Percentiles rank a stretch among this genome's conserved stretches.
Evolutionary conservation across 1,140 invertebrate genomes (phyloP).

Genomic region (Penaeus vannamei): DNA sequence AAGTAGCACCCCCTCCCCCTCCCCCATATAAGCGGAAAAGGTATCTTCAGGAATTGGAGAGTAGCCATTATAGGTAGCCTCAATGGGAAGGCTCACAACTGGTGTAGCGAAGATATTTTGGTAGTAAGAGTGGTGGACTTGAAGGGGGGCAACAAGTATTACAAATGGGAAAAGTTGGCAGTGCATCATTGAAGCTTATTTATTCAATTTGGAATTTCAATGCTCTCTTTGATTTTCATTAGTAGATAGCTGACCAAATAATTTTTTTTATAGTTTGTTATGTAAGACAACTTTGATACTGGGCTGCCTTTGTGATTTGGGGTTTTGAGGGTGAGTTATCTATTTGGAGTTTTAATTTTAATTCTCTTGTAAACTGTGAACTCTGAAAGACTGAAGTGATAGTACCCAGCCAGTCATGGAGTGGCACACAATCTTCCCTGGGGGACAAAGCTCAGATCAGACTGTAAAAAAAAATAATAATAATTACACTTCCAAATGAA

Average conservation of each 20-base stretch:
- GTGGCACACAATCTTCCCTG: no score
- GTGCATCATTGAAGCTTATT: constrained; percentile 23
- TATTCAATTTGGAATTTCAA: not conserved
- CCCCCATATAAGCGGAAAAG: not conserved
- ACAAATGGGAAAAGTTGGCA: constrained; percentile 23
- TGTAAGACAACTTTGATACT: constrained; percentile 17
- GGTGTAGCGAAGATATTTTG: not conserved
- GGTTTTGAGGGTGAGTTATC: constrained; percentile 23
- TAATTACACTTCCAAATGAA: not conserved
- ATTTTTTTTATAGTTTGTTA: constrained; percentile 27
- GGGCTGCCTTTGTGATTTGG: constrained; percentile 14
- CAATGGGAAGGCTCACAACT: not conserved
- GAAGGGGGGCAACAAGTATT: constrained; percentile 35
- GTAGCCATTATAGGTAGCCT: not conserved
- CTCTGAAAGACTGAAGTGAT: not conserved
- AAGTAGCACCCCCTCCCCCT: constrained; percentile 24
- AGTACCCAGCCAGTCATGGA: no score
- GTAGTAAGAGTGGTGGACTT: constrained; percentile 23
- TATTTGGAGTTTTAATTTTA: not conserved
- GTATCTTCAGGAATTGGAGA: constrained; percentile 22
- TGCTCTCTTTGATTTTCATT: no score
- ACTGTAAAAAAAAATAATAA: constrained; percentile 18
- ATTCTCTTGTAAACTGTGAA: not conserved
- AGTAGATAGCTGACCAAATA: no score
- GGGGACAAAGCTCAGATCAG: constrained; percentile 19